Percentiles rank a stretch among this genome's conserved stretches.
phyloP scores from a whole-genome alignment of 2,888 invertebrate genomes.

The Epinotia demarniana region DNA sequence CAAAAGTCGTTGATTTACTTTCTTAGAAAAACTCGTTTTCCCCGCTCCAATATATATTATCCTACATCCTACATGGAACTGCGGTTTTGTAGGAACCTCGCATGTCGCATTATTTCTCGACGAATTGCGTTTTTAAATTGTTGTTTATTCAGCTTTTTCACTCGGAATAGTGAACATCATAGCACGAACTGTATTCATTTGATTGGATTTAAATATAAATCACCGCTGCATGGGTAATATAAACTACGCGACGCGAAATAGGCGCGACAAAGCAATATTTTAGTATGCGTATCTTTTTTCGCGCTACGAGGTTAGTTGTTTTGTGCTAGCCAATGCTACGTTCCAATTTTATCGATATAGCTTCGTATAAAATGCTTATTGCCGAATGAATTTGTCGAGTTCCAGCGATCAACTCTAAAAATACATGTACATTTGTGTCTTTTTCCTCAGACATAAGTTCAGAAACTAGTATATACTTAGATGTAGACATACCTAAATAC shows the following conservation, averaged over 20 bases:
- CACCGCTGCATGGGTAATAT: neutral
- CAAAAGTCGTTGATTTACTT: neutral
- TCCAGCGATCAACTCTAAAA: neutral
- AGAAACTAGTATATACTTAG: no score
- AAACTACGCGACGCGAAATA: neutral
- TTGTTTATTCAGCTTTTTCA: conserved; percentile 1
- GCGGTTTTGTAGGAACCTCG: conserved; percentile 10
- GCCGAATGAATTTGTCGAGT: neutral
- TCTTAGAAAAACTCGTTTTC: conserved; percentile 1
- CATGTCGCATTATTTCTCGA: conserved; percentile 21
- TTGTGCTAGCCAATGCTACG: neutral
- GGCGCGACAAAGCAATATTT: neutral
- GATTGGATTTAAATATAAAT: neutral
- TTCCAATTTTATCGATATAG: neutral
- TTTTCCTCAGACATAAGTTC: no score
- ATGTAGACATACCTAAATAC: no score
- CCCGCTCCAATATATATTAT: conserved; percentile 4
- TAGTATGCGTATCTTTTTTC: neutral
- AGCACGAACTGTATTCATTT: neutral
- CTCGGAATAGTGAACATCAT: neutral
- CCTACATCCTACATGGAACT: neutral
- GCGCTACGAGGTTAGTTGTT: neutral
- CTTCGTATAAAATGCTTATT: neutral
- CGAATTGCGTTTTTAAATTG: conserved; percentile 17
- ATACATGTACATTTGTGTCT: no score